These are phyloP conservation scores for Catotricha subobsoleta DNA, from an alignment of 2,888 invertebrate species.

Conservation along the genomic window DNA sequence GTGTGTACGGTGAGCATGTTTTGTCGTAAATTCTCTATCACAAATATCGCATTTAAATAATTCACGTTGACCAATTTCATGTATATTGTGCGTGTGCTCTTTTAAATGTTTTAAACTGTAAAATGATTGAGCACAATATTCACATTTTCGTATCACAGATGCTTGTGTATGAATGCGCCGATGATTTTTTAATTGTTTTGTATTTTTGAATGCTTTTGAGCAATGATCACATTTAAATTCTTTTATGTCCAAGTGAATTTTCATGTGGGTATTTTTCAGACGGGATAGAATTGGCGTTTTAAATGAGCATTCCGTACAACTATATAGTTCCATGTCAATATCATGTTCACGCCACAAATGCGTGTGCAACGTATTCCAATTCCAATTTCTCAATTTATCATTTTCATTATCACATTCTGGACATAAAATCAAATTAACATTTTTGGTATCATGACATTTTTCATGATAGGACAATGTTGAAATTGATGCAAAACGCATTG, in stretches of 20 bases:
- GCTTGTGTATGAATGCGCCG: constrained; percentile 38
- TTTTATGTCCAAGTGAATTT: constrained; percentile 50
- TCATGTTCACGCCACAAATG: constrained; percentile 64
- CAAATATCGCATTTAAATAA: constrained; percentile 7
- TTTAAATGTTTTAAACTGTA: constrained; percentile 28
- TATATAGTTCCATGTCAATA: constrained; percentile 61
- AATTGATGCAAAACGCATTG: constrained; percentile 23
- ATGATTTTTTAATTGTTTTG: constrained; percentile 62
- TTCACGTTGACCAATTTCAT: not conserved
- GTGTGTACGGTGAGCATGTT: constrained; percentile 7
- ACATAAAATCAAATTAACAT: constrained; percentile 33
- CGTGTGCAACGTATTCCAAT: constrained; percentile 51
- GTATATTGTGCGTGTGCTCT: constrained; percentile 28
- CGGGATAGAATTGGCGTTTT: constrained; percentile 52
- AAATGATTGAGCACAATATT: constrained; percentile 23
- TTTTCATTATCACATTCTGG: constrained; percentile 40
- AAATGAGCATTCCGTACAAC: constrained; percentile 56
- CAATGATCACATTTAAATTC: constrained; percentile 44
- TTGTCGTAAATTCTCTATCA: constrained; percentile 4
- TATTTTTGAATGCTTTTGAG: constrained; percentile 60
- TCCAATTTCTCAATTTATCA: constrained; percentile 20
- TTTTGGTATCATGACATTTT: constrained; percentile 20
- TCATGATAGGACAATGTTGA: constrained; percentile 23
- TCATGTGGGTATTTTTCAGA: constrained; percentile 53
- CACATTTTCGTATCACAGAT: constrained; percentile 27